Percentiles rank a stretch among this genome's conserved stretches.
Evolutionary conservation across 2,113 vertebrate genomes (phyloP).

Genomic region (Syngnathoides biaculeatus): DNA sequence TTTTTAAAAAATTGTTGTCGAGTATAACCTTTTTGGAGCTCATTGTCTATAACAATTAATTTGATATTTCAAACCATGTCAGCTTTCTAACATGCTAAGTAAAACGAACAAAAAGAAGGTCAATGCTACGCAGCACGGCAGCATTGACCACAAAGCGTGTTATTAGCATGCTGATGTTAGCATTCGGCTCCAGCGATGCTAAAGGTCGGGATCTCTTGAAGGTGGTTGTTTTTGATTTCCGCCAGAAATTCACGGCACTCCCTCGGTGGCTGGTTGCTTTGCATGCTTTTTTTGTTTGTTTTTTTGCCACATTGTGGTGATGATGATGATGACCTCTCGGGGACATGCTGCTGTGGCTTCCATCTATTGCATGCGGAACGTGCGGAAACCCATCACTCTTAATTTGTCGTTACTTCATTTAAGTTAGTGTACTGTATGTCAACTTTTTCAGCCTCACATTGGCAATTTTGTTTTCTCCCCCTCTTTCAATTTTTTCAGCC

Average conservation of each 20-base stretch:
- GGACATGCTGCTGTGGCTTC: neutral
- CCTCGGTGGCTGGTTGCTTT: conserved; percentile 29
- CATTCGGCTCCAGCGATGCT: neutral
- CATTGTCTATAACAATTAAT: neutral
- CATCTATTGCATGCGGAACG: conserved; percentile 27
- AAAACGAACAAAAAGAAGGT: neutral
- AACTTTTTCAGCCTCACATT: neutral
- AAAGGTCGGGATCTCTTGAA: neutral
- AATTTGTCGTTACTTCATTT: neutral
- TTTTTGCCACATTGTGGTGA: neutral
- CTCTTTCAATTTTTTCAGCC: conserved; percentile 74
- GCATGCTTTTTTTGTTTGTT: conserved; percentile 33
- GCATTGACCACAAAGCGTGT: neutral
- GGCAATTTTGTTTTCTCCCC: neutral
- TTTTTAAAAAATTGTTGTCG: too few relatives aligned
- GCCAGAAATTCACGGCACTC: conserved; percentile 1
- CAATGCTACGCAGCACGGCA: neutral
- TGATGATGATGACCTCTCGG: neutral
- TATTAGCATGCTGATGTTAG: neutral
- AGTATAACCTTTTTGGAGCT: neutral
- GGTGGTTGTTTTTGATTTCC: neutral
- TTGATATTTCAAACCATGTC: neutral
- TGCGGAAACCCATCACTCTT: neutral
- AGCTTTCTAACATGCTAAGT: conserved; percentile 4
- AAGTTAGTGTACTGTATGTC: neutral